phyloP scores from a whole-genome alignment of 2,888 invertebrate genomes.

The Adelognathus sp. region DNA sequence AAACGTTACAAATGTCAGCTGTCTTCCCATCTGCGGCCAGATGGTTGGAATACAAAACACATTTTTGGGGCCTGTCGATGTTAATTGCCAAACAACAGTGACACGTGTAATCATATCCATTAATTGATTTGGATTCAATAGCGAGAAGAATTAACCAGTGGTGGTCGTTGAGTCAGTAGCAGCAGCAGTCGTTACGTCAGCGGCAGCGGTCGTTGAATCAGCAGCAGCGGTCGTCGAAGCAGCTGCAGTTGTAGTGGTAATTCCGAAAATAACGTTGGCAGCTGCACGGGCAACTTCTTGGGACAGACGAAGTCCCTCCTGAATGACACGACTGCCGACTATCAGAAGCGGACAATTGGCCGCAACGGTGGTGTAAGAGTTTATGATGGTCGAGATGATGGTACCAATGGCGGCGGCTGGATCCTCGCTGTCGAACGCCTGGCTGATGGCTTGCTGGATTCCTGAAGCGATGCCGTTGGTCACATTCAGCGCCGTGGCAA shows the following conservation, averaged over 20 bases:
- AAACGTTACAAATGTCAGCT: neutral
- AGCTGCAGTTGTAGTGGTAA: neutral
- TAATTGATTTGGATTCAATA: too few relatives aligned
- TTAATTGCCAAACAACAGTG: neutral
- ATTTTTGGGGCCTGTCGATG: neutral
- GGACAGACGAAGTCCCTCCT: slow-evolving; percentile 62
- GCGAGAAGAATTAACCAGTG: too few relatives aligned
- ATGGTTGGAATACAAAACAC: neutral
- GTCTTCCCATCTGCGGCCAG: neutral
- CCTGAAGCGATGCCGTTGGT: slow-evolving; percentile 55
- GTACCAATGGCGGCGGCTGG: slow-evolving; percentile 55
- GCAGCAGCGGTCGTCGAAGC: neutral
- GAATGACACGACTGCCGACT: slow-evolving; percentile 57
- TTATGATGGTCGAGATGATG: slow-evolving; percentile 57
- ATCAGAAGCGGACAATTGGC: slow-evolving; percentile 62
- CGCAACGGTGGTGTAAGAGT: slow-evolving; percentile 60
- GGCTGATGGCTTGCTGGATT: slow-evolving; percentile 55
- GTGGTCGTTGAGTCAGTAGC: neutral
- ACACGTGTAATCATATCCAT: neutral
- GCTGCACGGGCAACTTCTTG: slow-evolving; percentile 58
- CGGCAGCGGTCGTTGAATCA: neutral
- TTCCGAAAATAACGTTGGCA: slow-evolving; percentile 56
- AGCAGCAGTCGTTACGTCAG: neutral
- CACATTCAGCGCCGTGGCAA: slow-evolving; percentile 54
- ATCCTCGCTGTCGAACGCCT: slow-evolving; percentile 57